Base-by-base conservation (phyloP, 1,140 invertebrate genomes). In the Oncopodura yosiiana region DNA sequence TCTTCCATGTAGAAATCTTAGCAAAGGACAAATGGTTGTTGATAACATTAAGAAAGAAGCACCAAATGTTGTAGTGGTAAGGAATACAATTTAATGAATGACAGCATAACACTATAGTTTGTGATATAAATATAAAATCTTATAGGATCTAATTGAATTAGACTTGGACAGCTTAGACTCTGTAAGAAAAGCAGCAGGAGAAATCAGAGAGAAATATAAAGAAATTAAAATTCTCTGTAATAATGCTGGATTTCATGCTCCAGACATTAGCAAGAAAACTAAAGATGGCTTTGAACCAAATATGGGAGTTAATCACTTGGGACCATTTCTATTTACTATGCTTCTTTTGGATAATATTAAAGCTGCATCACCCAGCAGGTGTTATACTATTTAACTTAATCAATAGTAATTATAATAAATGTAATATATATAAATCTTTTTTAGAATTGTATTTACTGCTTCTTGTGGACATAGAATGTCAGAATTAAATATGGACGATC, bases 1-100 rank as follows among this genome's bases (percentile, higher is more conserved):
- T 39, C 75, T 89, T 69, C 84, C 82, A 1, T 87, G 84, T 64
- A 70, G 84, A 43, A 75, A 81, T 67, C 65, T 81, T 19, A 69
- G 73, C 8, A 78, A 72, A 53, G 82, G 81, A 3, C 75, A 76
- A 56, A 66, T 74, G 38, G 77, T 75, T 5, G 73, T 78, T 44
- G 65, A 71, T 32, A 75, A 81, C 14, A 85, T 88, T 52, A n/a
- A n/a, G n/a, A n/a, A n/a, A n/a, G n/a, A n/a, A n/a, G n/a, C n/a
- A n/a, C n/a, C n/a, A n/a, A n/a, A n/a, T n/a, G n/a, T n/a, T n/a
- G n/a, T n/a, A n/a, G n/a, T n/a, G n/a, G n/a, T n/a, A n/a, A n/a
- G n/a, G n/a, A n/a, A n/a, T n/a, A n/a, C n/a, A n/a, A n/a, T n/a
- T n/a, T n/a, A n/a, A n/a, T n/a, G n/a, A n/a, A n/a, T n/a, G n/a